phyloP scores from a whole-genome alignment of 1,140 invertebrate species.

The Archivesica marissinica region DNA sequence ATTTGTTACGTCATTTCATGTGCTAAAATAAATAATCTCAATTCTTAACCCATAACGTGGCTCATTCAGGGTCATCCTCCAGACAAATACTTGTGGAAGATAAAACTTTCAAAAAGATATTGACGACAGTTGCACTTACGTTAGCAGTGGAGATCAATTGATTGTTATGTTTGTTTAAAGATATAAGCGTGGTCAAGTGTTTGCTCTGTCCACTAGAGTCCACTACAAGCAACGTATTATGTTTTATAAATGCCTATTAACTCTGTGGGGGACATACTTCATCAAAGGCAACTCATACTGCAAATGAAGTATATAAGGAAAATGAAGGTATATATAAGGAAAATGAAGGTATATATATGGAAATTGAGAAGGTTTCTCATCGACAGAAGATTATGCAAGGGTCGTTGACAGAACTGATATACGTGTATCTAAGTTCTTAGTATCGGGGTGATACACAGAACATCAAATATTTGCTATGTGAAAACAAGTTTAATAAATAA shows the following conservation, averaged over 20 bases:
- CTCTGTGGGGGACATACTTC: conserved; percentile 1
- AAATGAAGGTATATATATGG: too few relatives aligned
- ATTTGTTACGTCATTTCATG: too few relatives aligned
- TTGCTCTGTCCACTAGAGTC: conserved; percentile 1
- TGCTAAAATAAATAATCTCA: background rate
- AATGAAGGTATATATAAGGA: too few relatives aligned
- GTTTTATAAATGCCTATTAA: background rate
- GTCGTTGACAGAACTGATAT: too few relatives aligned
- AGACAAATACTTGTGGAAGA: background rate
- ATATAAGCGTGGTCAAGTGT: background rate
- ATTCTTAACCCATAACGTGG: background rate
- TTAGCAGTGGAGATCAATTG: background rate
- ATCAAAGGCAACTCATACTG: too few relatives aligned
- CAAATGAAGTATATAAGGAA: too few relatives aligned
- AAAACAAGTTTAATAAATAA: too few relatives aligned
- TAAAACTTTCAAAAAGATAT: background rate
- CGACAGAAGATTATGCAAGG: too few relatives aligned
- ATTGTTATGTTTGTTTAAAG: background rate
- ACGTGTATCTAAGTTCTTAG: too few relatives aligned
- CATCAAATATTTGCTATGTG: too few relatives aligned
- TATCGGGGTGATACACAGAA: too few relatives aligned
- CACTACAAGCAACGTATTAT: background rate
- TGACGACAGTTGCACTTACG: background rate
- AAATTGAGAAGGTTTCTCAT: too few relatives aligned
- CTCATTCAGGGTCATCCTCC: background rate